Evolutionary conservation across 35 echinoderm and acorn worm species (phyloP).

Genomic region (Amphiura filiformis): DNA sequence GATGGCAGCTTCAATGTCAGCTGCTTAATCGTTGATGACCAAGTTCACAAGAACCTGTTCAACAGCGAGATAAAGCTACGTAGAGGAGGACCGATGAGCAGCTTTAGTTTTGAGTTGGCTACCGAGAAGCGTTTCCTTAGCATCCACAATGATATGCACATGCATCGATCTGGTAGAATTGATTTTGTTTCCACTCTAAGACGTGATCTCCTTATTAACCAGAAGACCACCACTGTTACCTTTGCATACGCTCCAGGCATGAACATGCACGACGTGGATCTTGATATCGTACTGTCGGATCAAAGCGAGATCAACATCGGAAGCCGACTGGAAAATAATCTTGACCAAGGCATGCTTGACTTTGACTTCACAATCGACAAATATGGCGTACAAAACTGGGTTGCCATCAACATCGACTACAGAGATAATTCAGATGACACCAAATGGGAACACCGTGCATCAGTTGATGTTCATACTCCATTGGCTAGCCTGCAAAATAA

Average conservation of each 20-base stretch:
- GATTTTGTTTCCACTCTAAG: not conserved
- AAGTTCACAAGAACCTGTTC: not conserved
- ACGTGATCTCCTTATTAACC: not conserved
- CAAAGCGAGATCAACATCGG: not conserved
- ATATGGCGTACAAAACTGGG: not conserved
- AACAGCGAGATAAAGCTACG: not conserved
- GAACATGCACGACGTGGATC: not conserved
- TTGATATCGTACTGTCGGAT: not conserved
- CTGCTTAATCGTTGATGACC: not conserved
- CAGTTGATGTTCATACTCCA: not conserved
- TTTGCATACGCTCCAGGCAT: not conserved
- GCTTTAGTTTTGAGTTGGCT: not conserved
- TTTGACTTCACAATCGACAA: constrained; percentile 2
- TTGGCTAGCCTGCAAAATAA: not conserved
- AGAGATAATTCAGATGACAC: not conserved
- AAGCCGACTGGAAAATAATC: not conserved
- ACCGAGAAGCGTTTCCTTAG: not conserved
- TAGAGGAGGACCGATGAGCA: not conserved
- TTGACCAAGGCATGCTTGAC: not conserved
- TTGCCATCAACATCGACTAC: not conserved
- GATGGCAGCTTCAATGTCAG: not conserved
- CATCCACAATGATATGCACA: not conserved
- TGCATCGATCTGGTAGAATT: not conserved
- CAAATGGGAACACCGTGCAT: not conserved
- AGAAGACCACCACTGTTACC: not conserved